Evolutionary conservation across 2,113 vertebrate genomes (phyloP).

Genomic region (Anolis carolinensis): DNA sequence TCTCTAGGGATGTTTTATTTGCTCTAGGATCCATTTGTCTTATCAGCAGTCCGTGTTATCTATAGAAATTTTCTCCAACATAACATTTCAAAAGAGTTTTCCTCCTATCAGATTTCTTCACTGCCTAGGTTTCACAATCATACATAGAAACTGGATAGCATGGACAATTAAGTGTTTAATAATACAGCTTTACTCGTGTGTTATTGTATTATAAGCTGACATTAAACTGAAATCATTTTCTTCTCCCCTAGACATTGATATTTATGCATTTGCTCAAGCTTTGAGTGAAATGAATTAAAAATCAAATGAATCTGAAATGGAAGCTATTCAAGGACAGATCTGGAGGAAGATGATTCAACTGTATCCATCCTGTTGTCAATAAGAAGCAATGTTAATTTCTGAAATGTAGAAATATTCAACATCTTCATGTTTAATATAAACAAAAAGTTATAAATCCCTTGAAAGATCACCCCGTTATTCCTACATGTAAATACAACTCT

Average conservation of each 20-base stretch:
- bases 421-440: not conserved
- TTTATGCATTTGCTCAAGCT: conserved; percentile 52
- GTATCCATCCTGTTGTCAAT: conserved; percentile 5
- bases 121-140: too few relatives aligned
- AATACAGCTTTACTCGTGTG: not conserved
- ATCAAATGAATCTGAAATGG: conserved; percentile 17
- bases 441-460: not conserved
- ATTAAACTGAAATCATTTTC: conserved; percentile 1
- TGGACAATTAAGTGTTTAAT: too few relatives aligned
- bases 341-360: not conserved
- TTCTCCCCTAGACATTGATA: conserved; percentile 54
- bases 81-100: too few relatives aligned
- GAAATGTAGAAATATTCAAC: not conserved
- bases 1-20: too few relatives aligned
- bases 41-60: too few relatives aligned
- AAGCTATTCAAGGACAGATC: not conserved
- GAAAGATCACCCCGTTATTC: not conserved
- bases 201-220: conserved; percentile 1
- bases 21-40: too few relatives aligned
- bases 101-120: too few relatives aligned
- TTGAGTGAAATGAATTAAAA: conserved; percentile 56
- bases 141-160: too few relatives aligned
- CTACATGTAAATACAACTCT: not conserved
- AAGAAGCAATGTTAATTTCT: conserved; percentile 25
- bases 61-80: too few relatives aligned